Evolutionary conservation across 2,113 vertebrate species (phyloP).

Genomic region (Coregonus clupeaformis): DNA sequence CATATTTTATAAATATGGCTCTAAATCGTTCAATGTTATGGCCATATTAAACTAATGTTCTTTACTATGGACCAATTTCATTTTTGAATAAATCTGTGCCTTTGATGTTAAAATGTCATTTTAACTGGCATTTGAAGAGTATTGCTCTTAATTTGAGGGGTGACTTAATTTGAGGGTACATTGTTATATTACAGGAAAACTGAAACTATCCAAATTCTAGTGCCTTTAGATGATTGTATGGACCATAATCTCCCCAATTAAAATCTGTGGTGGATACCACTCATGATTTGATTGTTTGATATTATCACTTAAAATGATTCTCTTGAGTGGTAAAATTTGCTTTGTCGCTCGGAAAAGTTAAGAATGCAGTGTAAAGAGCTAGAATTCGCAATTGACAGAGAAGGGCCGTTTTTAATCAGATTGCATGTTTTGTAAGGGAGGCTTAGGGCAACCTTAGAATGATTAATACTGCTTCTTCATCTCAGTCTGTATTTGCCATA

Average conservation of each 20-base stretch:
- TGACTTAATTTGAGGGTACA: neutral
- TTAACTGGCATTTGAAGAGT: conserved; percentile 43
- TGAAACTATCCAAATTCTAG: conserved; percentile 61
- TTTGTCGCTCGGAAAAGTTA: too few species aligned
- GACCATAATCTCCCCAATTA: conserved; percentile 35
- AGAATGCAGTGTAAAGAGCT: too few species aligned
- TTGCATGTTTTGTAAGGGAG: neutral
- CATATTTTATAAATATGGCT: conserved; percentile 17
- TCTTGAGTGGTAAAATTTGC: neutral
- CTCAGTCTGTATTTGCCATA: conserved; percentile 73
- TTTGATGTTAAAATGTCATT: conserved; percentile 45
- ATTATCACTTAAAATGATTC: neutral
- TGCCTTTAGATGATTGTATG: conserved; percentile 70
- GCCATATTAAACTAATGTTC: conserved; percentile 42
- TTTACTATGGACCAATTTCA: conserved; percentile 48
- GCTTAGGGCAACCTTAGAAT: neutral
- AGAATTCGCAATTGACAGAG: neutral
- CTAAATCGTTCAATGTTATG: conserved; percentile 16
- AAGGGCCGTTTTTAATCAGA: conserved; percentile 7
- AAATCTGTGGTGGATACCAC: neutral
- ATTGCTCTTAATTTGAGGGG: neutral
- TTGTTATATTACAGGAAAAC: neutral
- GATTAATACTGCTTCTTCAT: neutral
- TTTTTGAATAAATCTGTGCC: conserved; percentile 67
- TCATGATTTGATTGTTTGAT: neutral